These are phyloP conservation scores for Cricetomys ansorgei DNA, from an alignment of 2,113 vertebrate species.

Conservation along the genomic window DNA sequence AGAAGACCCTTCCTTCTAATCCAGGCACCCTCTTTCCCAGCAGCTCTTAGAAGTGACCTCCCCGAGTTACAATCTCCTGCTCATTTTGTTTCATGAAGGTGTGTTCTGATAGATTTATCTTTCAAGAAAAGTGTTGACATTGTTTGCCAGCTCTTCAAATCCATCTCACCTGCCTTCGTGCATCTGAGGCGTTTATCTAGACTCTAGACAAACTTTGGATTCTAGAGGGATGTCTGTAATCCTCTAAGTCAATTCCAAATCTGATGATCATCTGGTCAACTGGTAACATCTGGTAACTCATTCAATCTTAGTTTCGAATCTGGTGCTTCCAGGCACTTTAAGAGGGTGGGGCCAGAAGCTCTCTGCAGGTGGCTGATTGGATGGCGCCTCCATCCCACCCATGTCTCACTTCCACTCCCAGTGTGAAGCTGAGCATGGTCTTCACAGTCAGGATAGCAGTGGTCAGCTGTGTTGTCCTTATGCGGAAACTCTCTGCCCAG, in stretches of 20 bases:
- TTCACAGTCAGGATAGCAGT: neutral
- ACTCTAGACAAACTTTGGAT: too few relatives aligned
- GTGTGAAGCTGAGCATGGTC: fast-evolving
- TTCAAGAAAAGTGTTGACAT: neutral
- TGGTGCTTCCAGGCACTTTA: fast-evolving
- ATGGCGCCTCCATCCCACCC: neutral
- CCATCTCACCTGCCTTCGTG: neutral
- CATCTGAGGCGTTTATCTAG: neutral
- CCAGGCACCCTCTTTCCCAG: neutral
- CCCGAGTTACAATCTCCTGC: neutral
- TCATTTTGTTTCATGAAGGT: neutral
- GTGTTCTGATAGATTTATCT: neutral
- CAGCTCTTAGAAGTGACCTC: neutral
- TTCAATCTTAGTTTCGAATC: neutral
- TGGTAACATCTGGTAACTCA: too few relatives aligned
- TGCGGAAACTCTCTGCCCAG: neutral
- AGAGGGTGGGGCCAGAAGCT: neutral
- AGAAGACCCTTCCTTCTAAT: neutral
- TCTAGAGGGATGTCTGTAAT: neutral
- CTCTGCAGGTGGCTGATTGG: neutral
- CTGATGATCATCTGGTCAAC: neutral
- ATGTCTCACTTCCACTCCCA: neutral
- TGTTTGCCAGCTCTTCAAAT: neutral
- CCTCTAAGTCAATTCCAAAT: neutral
- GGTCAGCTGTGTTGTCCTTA: too few relatives aligned